Evolutionary conservation across 2,888 invertebrate genomes (phyloP), one percentile per base, ranked within the genome.

Genomic region (Heliconius aoede): DNA sequence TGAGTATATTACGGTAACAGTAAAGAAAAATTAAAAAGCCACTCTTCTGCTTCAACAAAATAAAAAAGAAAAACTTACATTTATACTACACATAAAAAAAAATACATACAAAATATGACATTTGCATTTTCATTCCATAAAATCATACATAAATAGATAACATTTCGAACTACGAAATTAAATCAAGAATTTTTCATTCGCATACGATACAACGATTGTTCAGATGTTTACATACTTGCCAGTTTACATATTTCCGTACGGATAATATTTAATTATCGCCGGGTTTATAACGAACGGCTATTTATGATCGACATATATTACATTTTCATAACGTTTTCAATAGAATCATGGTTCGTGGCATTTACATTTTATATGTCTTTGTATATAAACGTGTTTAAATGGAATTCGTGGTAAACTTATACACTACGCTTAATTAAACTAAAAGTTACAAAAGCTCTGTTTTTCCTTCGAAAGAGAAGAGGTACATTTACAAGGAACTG

Each of bases 371-470:
- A 71, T 32, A 24, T 30, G 4, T 13, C 5, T 51, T 51, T 28
- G 5, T 46, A 9, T 46, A 71, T n/a, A 46, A 32, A 60, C 18
- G 55, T 36, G 9, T 30, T 36, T 18, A 72, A 58, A 21, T 72
- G 72, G 18, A 72, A 60, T 60, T 72, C 60, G 21, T 71, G 9
- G 24, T 26, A 26, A 60, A 36, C 60, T 60, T 72, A 72, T 72
- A 7, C 32, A 26, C 21, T 72, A 4, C 51, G 51, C 21, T 60
- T 26, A 36, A 72, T 72, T 72, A 60, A 72, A 60, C 60, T 36
- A 24, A 36, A 36, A 21, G 60, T 8, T 72, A 60, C 24, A 21
- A 24, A 26, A 32, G 24, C 26, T 58, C 9, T 58, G 40, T 40
- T 21, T 68, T 7, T 28, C 30, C 28, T 51, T 0, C 13, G 40